Conservation (phyloP, 2,113 vertebrate genomes). For the Menura novaehollandiae region DNA sequence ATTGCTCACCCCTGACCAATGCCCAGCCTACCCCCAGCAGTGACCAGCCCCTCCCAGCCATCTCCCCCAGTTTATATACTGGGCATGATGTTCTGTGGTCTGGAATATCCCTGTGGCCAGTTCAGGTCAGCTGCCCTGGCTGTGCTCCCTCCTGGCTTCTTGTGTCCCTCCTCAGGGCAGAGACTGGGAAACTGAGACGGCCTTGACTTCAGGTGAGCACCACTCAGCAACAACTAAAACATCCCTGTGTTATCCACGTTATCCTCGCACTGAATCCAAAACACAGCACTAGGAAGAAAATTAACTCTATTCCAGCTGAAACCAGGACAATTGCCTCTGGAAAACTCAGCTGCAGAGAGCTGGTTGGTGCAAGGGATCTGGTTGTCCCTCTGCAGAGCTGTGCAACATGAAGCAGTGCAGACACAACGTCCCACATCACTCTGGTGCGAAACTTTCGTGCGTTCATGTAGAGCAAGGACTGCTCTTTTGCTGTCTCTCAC, state of each 20-base stretch:
- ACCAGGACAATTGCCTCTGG: neutral
- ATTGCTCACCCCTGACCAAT: neutral
- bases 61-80: no score
- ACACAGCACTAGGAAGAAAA: neutral
- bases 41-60: neutral
- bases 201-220: neutral
- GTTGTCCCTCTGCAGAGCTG: neutral
- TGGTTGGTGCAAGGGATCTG: neutral
- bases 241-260: neutral
- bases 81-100: no score
- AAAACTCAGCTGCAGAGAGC: neutral
- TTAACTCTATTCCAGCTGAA: neutral
- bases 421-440: rapidly evolving
- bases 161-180: neutral
- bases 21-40: neutral
- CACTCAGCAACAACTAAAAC: no score
- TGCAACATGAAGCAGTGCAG: neutral
- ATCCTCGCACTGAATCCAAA: neutral
- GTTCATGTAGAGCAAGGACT: neutral
- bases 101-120: neutral
- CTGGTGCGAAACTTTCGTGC: rapidly evolving
- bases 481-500: neutral
- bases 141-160: neutral
- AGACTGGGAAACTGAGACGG: neutral
- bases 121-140: neutral